A percentile compares a stretch with the other conserved stretches of the same genome.
These are phyloP conservation scores for Pseudococcus jackbeardsleyi DNA, from an alignment of 2,888 invertebrate genomes.

Conservation along the genomic window DNA sequence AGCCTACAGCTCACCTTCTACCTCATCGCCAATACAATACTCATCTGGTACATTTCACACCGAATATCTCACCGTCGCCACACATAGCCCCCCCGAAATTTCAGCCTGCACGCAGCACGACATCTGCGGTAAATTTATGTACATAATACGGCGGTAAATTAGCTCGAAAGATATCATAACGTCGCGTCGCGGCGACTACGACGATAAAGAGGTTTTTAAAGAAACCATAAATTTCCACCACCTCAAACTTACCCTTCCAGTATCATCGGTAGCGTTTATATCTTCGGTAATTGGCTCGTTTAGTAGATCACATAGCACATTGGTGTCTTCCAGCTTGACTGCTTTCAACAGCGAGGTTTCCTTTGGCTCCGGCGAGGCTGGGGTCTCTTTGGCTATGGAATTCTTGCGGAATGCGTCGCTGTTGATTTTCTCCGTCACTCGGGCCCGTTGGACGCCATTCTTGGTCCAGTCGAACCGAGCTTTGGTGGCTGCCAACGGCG, in stretches of 20 bases:
- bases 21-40: too few species aligned
- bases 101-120: not conserved
- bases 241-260: slow-evolving; percentile 47
- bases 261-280: slow-evolving; percentile 52
- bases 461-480: slow-evolving; percentile 56
- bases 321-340: slow-evolving; percentile 58
- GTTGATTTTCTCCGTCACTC: slow-evolving; percentile 34
- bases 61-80: not conserved
- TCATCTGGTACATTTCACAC: not conserved
- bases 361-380: not conserved
- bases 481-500: slow-evolving; percentile 45
- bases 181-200: not conserved
- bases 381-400: slow-evolving; percentile 32
- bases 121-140: not conserved
- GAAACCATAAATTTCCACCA: not conserved
- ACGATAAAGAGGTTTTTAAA: not conserved
- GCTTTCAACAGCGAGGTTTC: slow-evolving; percentile 56
- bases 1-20: too few species aligned
- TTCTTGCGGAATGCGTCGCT: slow-evolving; percentile 46
- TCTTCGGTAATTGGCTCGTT: slow-evolving; percentile 44
- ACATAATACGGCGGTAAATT: not conserved
- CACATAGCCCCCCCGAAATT: not conserved
- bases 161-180: not conserved
- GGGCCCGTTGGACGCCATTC: slow-evolving; percentile 2
- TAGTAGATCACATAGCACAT: slow-evolving; percentile 48